These are phyloP conservation scores for Crematogaster levior DNA, from an alignment of 2,888 invertebrate genomes.

Conservation along the genomic window DNA sequence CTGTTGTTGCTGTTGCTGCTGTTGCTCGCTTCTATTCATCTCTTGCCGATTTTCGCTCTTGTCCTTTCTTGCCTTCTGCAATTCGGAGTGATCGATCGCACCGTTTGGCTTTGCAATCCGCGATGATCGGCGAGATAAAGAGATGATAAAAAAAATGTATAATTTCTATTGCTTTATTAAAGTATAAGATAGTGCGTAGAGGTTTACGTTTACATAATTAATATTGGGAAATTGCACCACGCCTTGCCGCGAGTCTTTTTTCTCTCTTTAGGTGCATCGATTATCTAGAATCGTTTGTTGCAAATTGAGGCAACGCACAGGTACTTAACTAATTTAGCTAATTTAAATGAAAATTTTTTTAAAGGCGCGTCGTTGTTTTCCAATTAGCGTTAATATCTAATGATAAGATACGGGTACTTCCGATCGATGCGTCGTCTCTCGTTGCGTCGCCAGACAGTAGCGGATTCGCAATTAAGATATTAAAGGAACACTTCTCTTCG, in stretches of 20 bases:
- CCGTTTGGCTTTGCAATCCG: constrained; percentile 17
- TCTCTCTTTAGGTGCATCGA: background rate
- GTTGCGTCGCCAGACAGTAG: constrained; percentile 48
- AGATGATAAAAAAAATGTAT: constrained; percentile 18
- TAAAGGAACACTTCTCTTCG: constrained; percentile 60
- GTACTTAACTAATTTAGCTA: background rate
- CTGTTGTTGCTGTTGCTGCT: constrained; percentile 27
- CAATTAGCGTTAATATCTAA: constrained; percentile 61
- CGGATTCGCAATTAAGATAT: constrained; percentile 72
- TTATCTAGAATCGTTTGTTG: background rate
- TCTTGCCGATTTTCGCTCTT: constrained; percentile 4
- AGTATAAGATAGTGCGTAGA: background rate
- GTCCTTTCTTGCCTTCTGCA: constrained; percentile 39
- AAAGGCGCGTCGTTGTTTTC: background rate
- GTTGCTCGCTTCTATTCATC: background rate
- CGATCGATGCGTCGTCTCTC: constrained; percentile 66
- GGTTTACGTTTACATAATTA: constrained; percentile 4
- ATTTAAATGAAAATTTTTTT: constrained; percentile 21
- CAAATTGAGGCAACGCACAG: background rate
- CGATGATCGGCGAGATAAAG: constrained; percentile 19
- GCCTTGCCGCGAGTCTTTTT: background rate
- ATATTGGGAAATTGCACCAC: background rate
- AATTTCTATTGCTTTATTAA: constrained; percentile 36
- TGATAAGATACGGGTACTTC: constrained; percentile 55
- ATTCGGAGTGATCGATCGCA: constrained; percentile 54